Conservation (phyloP, 2,797 vertebrate species). For the Spea hammondii region DNA sequence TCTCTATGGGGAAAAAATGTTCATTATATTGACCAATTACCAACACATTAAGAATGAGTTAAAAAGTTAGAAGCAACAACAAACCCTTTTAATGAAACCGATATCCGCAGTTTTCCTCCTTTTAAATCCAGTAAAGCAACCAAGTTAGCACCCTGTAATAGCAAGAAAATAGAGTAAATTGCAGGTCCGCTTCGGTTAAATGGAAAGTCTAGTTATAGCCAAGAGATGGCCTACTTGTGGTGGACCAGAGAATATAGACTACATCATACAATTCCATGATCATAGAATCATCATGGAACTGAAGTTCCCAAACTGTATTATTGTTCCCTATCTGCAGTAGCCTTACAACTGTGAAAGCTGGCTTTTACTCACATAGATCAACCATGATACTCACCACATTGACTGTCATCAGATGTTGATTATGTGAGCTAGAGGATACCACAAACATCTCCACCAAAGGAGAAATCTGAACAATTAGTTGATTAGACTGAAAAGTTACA, state of each 20-base stretch:
- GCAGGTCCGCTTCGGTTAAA: no score
- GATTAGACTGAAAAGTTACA: conserved; percentile 16
- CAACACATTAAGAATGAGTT: neutral
- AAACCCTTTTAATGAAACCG: conserved; percentile 25
- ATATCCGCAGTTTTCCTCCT: conserved; percentile 4
- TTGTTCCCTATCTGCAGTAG: neutral
- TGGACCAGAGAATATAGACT: no score
- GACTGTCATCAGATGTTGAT: conserved; percentile 28
- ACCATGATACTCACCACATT: conserved; percentile 34
- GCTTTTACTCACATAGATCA: neutral
- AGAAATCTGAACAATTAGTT: conserved; percentile 23
- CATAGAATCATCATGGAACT: no score
- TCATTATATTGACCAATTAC: neutral
- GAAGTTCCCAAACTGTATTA: neutral
- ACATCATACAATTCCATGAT: no score
- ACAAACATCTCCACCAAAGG: conserved; percentile 20
- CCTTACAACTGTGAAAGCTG: neutral
- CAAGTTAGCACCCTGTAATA: conserved; percentile 4
- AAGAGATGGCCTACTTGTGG: no score
- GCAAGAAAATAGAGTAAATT: neutral
- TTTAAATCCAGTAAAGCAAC: conserved; percentile 16
- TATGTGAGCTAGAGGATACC: neutral
- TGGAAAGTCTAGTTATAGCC: no score
- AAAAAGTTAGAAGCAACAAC: neutral
- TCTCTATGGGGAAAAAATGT: conserved; percentile 16